Conservation (phyloP, 2,797 vertebrate species). For the Micromesistius poutassou region DNA sequence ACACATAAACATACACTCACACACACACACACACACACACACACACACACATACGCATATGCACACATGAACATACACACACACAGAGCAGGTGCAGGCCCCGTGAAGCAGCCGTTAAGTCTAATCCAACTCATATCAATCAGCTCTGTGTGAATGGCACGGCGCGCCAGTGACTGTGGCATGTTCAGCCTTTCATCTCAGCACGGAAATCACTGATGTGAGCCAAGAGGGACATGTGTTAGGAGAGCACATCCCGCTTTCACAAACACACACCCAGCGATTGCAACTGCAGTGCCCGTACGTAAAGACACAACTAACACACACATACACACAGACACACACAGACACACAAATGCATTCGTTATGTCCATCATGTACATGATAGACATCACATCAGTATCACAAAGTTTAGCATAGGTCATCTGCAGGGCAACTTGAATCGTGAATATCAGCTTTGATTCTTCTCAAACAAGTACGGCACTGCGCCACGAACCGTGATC, state of each 20-base stretch:
- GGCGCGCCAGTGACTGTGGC: slow-evolving; percentile 39
- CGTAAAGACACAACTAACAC: slow-evolving; percentile 44
- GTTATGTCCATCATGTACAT: not conserved
- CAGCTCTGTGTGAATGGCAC: slow-evolving; percentile 6
- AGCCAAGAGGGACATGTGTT: slow-evolving; percentile 12
- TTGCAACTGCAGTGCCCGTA: slow-evolving; percentile 52
- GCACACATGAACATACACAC: slow-evolving; percentile 25
- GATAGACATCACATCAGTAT: too few species aligned
- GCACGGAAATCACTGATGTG: slow-evolving; percentile 23
- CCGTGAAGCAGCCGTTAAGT: slow-evolving; percentile 25
- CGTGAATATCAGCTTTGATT: too few species aligned
- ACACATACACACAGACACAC: slow-evolving; percentile 11
- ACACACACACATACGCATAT: slow-evolving; percentile 21
- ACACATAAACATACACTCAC: slow-evolving; percentile 26
- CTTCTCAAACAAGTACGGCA: too few species aligned
- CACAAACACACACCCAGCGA: slow-evolving; percentile 12
- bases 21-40: slow-evolving; percentile 16
- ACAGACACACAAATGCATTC: slow-evolving; percentile 14
- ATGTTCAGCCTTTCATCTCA: slow-evolving; percentile 52
- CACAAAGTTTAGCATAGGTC: too few species aligned
- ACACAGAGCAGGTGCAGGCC: slow-evolving; percentile 53
- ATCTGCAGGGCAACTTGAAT: too few species aligned
- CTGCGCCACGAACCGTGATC: too few species aligned
- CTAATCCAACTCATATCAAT: slow-evolving; percentile 38
- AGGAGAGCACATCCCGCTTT: not conserved